Evolutionary conservation across 2,888 invertebrate species (phyloP), one percentile per base, ranked within the genome.

Genomic region (Carpatolechia fugitivella): DNA sequence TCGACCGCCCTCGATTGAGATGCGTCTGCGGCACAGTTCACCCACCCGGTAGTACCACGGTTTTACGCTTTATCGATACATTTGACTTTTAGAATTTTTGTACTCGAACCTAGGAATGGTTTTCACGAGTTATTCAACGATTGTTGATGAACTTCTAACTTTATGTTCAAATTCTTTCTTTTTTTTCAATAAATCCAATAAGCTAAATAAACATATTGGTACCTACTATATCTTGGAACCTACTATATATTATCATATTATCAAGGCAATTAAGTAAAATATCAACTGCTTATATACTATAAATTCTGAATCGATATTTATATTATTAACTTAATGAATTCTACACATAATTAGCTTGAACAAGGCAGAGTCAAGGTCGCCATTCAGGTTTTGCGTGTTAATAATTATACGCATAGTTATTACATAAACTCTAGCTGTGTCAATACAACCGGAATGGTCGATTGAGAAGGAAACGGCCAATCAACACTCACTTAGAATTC

Each of bases 1-100:
- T 82, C 74, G 74, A 76, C 64, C 71, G 76, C 69, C 71, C 78
- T 73, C 78, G 70, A 78, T 78, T 70, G 70, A 72, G 78, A 80
- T 77, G 74, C 70, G 76, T 65, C 62, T 69, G 78, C 72, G 66
- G 71, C 16, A 20, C 44, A 72, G 76, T 77, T 74, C 78, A 74
- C 66, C 72, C 71, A 74, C 74, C 71, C 70, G 71, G 55, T n/a
- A n/a, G n/a, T 57, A 61, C 55, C 57, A 41, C 35, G 51, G 16
- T n/a, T 18, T 51, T 60, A 57, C 62, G 65, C 51, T 55, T 55
- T 63, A 57, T 66, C 67, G 69, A 70, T 68, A 60, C 61, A 65
- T 68, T 63, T 62, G 65, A 76, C 66, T 63, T 63, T 58, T 36
- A 30, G 6, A 24, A 24, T 4, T 6, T 24, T 24, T 24, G 6